Evolutionary conservation across 2,888 invertebrate genomes (phyloP).

Genomic region (Pollenia labialis): DNA sequence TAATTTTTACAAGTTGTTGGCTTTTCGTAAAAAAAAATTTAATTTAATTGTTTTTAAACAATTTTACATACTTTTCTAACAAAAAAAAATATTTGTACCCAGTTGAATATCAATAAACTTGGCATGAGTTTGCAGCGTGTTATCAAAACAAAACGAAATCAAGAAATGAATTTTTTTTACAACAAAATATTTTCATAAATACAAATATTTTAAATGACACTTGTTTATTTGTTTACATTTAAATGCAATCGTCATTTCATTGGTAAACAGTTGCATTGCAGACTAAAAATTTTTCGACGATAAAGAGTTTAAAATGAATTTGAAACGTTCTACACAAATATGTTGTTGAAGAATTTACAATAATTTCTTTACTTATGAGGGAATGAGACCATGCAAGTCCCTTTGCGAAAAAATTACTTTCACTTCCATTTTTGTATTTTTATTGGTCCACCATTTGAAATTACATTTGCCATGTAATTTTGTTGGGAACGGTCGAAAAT

Average conservation of each 20-base stretch:
- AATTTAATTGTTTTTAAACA: background rate
- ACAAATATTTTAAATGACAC: background rate
- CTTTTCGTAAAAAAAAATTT: too few relatives aligned
- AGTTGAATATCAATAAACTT: slow-evolving; percentile 11
- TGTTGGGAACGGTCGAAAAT: too few relatives aligned
- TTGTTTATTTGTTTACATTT: slow-evolving; percentile 5
- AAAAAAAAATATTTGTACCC: background rate
- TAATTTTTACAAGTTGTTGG: too few relatives aligned
- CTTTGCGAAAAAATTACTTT: too few relatives aligned
- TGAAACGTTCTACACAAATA: too few relatives aligned
- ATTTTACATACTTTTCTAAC: slow-evolving; percentile 1
- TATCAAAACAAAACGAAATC: background rate
- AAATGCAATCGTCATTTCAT: background rate
- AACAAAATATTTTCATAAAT: background rate
- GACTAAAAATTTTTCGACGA: background rate
- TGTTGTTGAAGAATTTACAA: too few relatives aligned
- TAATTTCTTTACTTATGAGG: too few relatives aligned
- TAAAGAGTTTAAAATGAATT: too few relatives aligned
- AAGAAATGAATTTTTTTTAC: slow-evolving; percentile 1
- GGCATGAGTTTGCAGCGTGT: slow-evolving; percentile 28
- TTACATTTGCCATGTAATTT: too few relatives aligned
- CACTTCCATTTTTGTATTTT: too few relatives aligned
- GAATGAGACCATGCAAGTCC: too few relatives aligned
- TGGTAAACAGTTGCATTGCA: background rate
- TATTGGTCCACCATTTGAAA: too few relatives aligned